Conservation (phyloP, 2,888 invertebrate species). For the Osedax frankpressi region DNA sequence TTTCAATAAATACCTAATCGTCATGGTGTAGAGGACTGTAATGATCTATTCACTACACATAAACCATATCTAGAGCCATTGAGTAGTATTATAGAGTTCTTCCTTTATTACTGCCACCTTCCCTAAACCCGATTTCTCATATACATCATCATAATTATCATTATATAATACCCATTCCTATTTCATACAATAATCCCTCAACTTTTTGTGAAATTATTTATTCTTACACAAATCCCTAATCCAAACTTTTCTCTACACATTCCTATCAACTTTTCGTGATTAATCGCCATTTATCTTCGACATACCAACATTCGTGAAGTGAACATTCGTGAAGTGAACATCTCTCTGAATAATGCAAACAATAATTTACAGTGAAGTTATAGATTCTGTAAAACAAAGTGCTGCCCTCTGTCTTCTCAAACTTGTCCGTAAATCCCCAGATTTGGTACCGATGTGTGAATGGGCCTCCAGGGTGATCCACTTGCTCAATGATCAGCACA, state of each 20-base stretch:
- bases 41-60: too few species aligned
- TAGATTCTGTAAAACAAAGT: slow-evolving; percentile 98
- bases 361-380: slow-evolving; percentile 67
- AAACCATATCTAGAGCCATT: too few species aligned
- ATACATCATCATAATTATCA: too few species aligned
- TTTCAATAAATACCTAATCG: too few species aligned
- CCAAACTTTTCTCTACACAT: too few species aligned
- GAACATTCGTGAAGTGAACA: neutral
- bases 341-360: neutral
- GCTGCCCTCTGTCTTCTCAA: slow-evolving; percentile 89
- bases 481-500: slow-evolving; percentile 92
- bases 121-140: too few species aligned
- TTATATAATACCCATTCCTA: too few species aligned
- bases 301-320: neutral
- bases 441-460: slow-evolving; percentile 81
- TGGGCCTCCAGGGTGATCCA: slow-evolving; percentile 98
- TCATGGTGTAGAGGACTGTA: too few species aligned
- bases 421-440: slow-evolving; percentile 82
- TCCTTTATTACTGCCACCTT: too few species aligned
- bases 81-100: too few species aligned
- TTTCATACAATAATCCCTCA: too few species aligned
- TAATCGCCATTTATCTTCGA: neutral
- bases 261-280: neutral
- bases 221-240: neutral
- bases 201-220: too few species aligned